Evolutionary conservation across 1,140 invertebrate species (phyloP).

Genomic region (Brachionus plicatilis): DNA sequence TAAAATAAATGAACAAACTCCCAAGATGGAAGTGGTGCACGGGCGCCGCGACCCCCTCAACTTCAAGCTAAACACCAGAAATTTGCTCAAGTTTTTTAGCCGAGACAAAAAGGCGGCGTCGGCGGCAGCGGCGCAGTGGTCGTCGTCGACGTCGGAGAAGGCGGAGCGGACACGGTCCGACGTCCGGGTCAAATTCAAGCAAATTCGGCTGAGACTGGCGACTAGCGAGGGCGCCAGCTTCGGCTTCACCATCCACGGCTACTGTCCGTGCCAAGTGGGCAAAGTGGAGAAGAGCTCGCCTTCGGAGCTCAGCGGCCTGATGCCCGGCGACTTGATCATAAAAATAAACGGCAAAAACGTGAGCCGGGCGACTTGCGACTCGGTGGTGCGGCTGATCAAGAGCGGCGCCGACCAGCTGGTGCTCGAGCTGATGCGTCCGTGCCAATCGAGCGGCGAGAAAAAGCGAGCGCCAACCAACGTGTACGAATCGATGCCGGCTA

Average conservation of each 20-base stretch:
- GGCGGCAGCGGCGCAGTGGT: neutral
- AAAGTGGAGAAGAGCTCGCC: conserved; percentile 4
- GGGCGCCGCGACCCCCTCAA: neutral
- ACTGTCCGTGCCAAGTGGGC: conserved; percentile 17
- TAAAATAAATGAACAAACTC: neutral
- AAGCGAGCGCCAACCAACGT: neutral
- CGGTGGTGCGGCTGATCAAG: conserved; percentile 10
- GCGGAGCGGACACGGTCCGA: neutral
- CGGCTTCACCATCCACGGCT: conserved; percentile 37
- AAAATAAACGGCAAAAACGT: conserved; percentile 38
- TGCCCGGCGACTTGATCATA: conserved; percentile 29
- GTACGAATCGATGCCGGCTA: neutral
- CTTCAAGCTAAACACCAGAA: conserved; percentile 1
- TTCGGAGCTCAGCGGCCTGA: neutral
- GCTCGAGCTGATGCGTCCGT: neutral
- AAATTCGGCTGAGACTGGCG: neutral
- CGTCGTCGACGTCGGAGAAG: neutral
- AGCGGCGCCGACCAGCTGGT: neutral
- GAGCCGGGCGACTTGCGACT: conserved; percentile 19
- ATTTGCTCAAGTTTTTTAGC: conserved; percentile 21
- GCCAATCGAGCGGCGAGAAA: neutral
- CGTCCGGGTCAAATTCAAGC: neutral
- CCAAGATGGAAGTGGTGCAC: neutral
- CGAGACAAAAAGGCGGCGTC: neutral
- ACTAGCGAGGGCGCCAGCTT: neutral